Evolutionary conservation across 2,888 invertebrate species (phyloP).

Genomic region (Amblyjoppa proteus): DNA sequence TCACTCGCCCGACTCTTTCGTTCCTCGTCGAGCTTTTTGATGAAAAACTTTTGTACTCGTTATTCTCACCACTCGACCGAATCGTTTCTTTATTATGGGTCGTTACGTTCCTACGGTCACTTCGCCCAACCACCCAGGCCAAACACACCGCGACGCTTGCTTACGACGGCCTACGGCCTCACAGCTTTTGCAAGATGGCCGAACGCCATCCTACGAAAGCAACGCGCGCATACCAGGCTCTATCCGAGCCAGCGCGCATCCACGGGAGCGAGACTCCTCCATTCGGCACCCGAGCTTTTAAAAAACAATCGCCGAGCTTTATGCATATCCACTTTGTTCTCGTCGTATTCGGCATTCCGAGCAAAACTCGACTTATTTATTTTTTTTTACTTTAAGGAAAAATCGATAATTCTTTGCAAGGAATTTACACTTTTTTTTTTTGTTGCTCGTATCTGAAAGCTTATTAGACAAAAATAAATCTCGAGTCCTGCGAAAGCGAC

Average conservation of each 20-base stretch:
- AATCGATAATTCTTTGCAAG: background rate
- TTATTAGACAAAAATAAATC: background rate
- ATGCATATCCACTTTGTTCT: background rate
- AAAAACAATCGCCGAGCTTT: conserved; percentile 7
- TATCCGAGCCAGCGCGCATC: conserved; percentile 34
- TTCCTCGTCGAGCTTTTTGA: background rate
- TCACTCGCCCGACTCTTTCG: conserved; percentile 4
- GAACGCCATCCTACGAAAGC: conserved; percentile 31
- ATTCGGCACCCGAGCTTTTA: conserved; percentile 36
- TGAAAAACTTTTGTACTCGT: background rate
- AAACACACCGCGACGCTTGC: conserved; percentile 52
- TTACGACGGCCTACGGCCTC: conserved; percentile 53
- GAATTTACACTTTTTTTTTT: background rate
- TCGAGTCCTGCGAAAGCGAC: too few species aligned
- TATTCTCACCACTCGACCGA: conserved; percentile 1
- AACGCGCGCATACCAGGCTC: conserved; percentile 19
- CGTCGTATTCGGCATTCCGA: background rate
- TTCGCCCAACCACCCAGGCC: conserved; percentile 45
- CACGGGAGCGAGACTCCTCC: conserved; percentile 6
- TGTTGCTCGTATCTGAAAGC: background rate
- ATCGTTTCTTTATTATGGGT: background rate
- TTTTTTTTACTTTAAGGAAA: background rate
- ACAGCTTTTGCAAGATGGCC: conserved; percentile 54
- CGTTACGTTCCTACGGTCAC: conserved; percentile 35
- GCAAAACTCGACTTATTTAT: background rate